Conservation (phyloP, 2,113 vertebrate genomes). For the Carettochelys insculpta region DNA sequence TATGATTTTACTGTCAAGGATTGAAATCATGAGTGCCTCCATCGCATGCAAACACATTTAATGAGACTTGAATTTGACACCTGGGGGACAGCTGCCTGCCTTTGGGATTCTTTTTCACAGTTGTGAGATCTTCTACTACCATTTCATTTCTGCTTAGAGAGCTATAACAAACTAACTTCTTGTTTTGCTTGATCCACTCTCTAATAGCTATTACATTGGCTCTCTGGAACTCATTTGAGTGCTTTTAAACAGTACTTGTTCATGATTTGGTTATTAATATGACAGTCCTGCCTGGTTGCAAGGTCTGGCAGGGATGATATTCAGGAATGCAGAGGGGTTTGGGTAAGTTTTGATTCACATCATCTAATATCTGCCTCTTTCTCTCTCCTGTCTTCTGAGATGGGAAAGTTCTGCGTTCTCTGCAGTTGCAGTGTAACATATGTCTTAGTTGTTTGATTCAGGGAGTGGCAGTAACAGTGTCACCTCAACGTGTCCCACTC, state of each 20-base stretch:
- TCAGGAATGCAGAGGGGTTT: not conserved
- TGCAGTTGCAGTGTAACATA: not conserved
- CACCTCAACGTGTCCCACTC: not conserved
- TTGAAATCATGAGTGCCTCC: not conserved
- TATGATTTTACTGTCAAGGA: not conserved
- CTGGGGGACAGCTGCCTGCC: slow-evolving; percentile 44
- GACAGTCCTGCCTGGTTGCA: not conserved
- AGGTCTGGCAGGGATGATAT: not conserved
- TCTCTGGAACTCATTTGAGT: slow-evolving; percentile 33
- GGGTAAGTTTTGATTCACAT: not conserved
- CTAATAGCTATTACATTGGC: not conserved
- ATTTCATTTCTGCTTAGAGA: slow-evolving; percentile 55
- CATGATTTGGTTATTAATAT: slow-evolving; percentile 10
- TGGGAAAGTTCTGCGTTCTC: not conserved
- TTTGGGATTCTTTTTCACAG: slow-evolving; percentile 56
- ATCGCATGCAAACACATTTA: slow-evolving; percentile 12
- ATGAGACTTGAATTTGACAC: not conserved
- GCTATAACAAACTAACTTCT: slow-evolving; percentile 36
- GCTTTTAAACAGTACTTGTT: slow-evolving; percentile 28
- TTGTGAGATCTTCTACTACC: slow-evolving; percentile 27
- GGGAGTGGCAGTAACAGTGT: not conserved
- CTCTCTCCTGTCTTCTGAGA: not conserved
- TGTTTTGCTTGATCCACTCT: slow-evolving; percentile 59
- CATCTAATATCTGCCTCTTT: not conserved
- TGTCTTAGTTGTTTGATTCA: not conserved